These are phyloP conservation scores for Apostichopus parvimensis DNA, from an alignment of 35 echinoderm and acorn worm genomes.

Conservation along the genomic window DNA sequence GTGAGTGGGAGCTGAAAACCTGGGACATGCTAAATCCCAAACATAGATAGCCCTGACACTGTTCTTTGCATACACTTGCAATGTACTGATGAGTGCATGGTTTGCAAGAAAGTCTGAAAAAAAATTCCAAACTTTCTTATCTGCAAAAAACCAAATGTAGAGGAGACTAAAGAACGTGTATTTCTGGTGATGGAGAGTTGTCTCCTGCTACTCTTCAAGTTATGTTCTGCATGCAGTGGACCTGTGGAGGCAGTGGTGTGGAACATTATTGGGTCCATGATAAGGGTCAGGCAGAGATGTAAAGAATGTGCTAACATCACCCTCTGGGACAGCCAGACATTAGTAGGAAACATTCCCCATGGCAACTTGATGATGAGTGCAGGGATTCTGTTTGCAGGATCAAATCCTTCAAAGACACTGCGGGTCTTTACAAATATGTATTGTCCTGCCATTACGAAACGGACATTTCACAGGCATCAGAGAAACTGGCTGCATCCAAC, in stretches of 20 bases:
- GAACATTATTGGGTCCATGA: background rate
- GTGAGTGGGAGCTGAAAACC: too few species aligned
- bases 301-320: conserved; percentile 3
- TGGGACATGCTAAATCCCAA: too few species aligned
- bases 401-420: conserved; percentile 1
- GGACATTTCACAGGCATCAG: conserved; percentile 36
- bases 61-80: too few species aligned
- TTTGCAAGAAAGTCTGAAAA: background rate
- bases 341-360: background rate
- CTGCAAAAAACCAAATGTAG: background rate
- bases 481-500: conserved; percentile 18
- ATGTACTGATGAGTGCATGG: too few species aligned
- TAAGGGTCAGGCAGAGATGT: background rate
- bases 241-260: conserved; percentile 6
- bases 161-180: background rate
- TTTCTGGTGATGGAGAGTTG: conserved; percentile 22
- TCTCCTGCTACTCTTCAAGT: background rate
- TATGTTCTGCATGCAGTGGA: background rate
- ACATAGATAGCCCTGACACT: too few species aligned
- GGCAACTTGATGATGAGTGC: conserved; percentile 37
- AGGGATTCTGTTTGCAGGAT: conserved; percentile 20
- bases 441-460: background rate
- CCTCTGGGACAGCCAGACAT: conserved; percentile 36
- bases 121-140: background rate
- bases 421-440: background rate